Conservation (phyloP, 2,888 invertebrate species). For the Tuberolachnus salignus region DNA sequence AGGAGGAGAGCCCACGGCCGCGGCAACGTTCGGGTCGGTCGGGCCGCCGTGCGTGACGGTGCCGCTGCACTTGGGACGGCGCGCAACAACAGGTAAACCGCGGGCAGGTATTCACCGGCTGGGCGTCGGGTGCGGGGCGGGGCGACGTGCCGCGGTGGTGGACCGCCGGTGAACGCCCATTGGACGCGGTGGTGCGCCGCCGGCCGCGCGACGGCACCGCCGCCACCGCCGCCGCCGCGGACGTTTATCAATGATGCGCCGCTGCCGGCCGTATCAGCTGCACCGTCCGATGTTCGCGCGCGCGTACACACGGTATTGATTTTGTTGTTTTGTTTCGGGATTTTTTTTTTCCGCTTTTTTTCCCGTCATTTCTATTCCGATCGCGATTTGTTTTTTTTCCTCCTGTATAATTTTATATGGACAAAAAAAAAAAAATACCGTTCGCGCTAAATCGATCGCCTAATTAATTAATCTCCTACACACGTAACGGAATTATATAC, state of each 20-base stretch:
- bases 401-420: no score
- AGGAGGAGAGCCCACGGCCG: no score
- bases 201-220: background rate
- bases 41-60: no score
- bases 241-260: slow-evolving; percentile 48
- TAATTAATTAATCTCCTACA: no score
- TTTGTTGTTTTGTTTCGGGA: background rate
- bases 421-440: no score
- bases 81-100: slow-evolving; percentile 14
- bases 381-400: background rate
- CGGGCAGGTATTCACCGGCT: slow-evolving; percentile 1
- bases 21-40: no score
- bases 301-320: background rate
- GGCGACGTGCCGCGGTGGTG: slow-evolving; percentile 39
- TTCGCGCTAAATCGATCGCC: background rate
- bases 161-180: slow-evolving; percentile 45
- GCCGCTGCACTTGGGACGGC: background rate
- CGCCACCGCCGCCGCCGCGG: background rate
- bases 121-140: slow-evolving; percentile 43
- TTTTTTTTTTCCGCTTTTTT: slow-evolving; percentile 1
- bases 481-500: no score
- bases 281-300: slow-evolving; percentile 13
- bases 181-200: slow-evolving; percentile 18
- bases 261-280: slow-evolving; percentile 43
- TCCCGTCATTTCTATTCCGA: background rate